Evolutionary conservation across 2,888 invertebrate genomes (phyloP), one percentile per base, ranked within the genome.

Genomic region (Epinotia bilunana): DNA sequence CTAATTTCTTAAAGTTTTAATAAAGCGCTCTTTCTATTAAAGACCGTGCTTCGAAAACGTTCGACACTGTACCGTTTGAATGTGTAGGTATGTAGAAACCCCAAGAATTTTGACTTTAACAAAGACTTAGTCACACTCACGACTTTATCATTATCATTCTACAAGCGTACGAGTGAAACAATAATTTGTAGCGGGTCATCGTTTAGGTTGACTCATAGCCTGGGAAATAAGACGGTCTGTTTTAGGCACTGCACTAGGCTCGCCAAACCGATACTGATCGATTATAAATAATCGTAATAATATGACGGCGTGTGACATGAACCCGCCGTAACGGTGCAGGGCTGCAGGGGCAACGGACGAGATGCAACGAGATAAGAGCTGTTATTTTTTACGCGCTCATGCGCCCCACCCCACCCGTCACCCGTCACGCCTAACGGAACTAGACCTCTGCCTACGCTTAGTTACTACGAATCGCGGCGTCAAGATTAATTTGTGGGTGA

Each of bases 291-390:
- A 74, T 70, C 58, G 65, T 74, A 71, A 71, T 65, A 64, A 55
- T 58, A 46, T 61, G 63, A 60, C 61, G 73, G 73, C 76, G 80
- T 73, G 79, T 83, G 80, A 65, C 64, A 65, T 53, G 70, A 62
- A 70, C 74, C 63, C 70, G 64, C 43, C 55, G 70, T 93, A 93
- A 93, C 93, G 86, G 86, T 93, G 83, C 83, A 76, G 87, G 92
- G 91, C 39, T 39, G 39, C 39, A 39, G 39, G 87, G 92, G 85
- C 93, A 90, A 86, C 92, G 93, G 39, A 92, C 93, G 84, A 82
- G 84, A 82, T 20, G 13, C 58, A 49, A 13, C 58, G 73, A 73
- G 70, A 71, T 71, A 71, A 71, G 39, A 39, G 39, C 39, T 39
- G 33, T 33, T 33, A 39, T 39, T 39, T 0, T 39, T 39, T 39